A percentile compares a stretch with the other conserved stretches of the same genome.
These are phyloP conservation scores for Caradrina clavipalpis DNA, from an alignment of 2,888 invertebrate genomes.

Conservation along the genomic window DNA sequence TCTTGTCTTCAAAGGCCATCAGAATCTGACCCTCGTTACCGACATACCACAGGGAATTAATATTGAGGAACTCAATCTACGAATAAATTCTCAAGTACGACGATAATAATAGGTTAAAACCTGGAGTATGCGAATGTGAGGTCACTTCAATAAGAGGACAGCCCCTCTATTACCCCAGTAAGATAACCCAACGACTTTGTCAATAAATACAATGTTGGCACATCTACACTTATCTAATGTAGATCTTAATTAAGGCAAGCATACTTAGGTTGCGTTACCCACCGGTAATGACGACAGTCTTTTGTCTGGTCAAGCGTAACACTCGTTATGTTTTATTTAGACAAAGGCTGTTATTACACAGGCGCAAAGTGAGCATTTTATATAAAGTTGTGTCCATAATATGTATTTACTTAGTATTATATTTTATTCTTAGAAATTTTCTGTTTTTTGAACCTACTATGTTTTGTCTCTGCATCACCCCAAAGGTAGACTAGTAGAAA, in stretches of 20 bases:
- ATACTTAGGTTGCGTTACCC: conserved; percentile 42
- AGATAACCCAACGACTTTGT: conserved; percentile 55
- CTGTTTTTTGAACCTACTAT: no score
- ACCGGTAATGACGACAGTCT: conserved; percentile 32
- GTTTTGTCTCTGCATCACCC: no score
- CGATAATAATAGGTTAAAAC: conserved; percentile 26
- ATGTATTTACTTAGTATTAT: no score
- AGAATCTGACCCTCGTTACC: conserved; percentile 32
- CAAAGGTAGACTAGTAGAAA: no score
- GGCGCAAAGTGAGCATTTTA: conserved; percentile 2
- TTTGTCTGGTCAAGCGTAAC: conserved; percentile 37
- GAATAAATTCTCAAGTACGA: conserved; percentile 15
- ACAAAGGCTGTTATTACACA: conserved; percentile 24
- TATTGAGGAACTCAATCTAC: conserved; percentile 39
- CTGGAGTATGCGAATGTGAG: conserved; percentile 22
- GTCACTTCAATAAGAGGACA: conserved; percentile 30
- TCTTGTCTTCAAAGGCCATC: conserved; percentile 33
- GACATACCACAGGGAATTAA: conserved; percentile 24
- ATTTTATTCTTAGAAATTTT: no score
- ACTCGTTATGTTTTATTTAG: conserved; percentile 42
- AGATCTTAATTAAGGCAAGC: conserved; percentile 56
- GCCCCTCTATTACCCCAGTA: conserved; percentile 36
- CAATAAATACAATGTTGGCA: conserved; percentile 52
- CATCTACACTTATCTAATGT: conserved; percentile 54
- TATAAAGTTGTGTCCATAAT: conserved; percentile 1